Base-by-base conservation (phyloP, 2,797 vertebrate genomes). In the Dromococcyx pavoninus region DNA sequence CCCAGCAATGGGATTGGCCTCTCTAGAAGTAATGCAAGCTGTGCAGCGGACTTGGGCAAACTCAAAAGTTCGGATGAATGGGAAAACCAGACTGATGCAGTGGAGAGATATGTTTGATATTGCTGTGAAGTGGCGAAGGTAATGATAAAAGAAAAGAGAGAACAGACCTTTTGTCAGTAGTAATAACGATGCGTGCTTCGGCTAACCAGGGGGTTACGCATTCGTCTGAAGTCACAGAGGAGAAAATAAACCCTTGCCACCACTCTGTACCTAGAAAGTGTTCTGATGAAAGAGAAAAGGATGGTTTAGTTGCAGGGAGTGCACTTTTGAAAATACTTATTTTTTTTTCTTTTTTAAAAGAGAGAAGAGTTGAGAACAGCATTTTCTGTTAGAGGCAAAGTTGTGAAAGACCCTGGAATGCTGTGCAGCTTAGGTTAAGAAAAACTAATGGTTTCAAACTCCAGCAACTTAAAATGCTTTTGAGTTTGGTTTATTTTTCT, bases 31-130 rank as follows among this genome's bases (percentile, higher is more conserved):
- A 89, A 99, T 99, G 99, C 99, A 99, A 92, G 99, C 99, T 25
- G 99, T 99, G 93, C 99, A 99, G 77, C 97, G 98, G 17, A 99
- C 99, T 0, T 99, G 99, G 99, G 98, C 98, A 89, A 99, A 99
- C 97, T 99, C 99, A 2, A 99, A 99, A 98, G 99, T 99, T 46
- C 98, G 99, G 64, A 98, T 99, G 95, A 99, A 99, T 44, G 99
- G 99, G 57, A 99, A 99, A 80, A 99, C 99, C 19, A 98, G 99
- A 83, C 98, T 99, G 94, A 99, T 99, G 98, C 99, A 99, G 96
- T 99, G 99, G 99, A 98, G 99, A 95, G 99, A 99, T 97, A 99
- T 99, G 99, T 99, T 99, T 74, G 99, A 99, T 93, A 98, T 99
- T 62, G 99, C 99, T 4, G 99, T 99, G 28, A 99, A 99, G 96